Evolutionary conservation across 2,888 invertebrate genomes (phyloP).

Genomic region (Molanna angustata): DNA sequence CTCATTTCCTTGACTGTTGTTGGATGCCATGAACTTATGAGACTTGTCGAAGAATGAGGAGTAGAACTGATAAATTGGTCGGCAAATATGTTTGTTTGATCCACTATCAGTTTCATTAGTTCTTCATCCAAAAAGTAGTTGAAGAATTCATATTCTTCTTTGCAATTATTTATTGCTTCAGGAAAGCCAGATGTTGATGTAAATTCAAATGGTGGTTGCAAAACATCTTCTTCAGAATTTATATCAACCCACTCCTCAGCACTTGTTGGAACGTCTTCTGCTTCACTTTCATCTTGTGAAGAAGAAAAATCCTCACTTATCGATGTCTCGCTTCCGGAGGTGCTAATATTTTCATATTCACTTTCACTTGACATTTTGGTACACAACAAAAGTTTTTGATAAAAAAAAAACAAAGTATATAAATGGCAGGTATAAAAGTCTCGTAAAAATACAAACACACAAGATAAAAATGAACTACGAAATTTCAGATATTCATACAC

Average conservation of each 20-base stretch:
- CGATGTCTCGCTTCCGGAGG: slow-evolving; percentile 19
- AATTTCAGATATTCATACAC: background rate
- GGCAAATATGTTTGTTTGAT: slow-evolving; percentile 1
- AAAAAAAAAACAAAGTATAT: background rate
- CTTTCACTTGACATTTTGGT: slow-evolving; percentile 5
- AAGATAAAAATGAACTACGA: too few relatives aligned
- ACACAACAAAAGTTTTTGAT: background rate
- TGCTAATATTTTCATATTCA: slow-evolving; percentile 18
- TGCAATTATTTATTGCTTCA: slow-evolving; percentile 45
- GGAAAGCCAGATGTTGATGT: slow-evolving; percentile 58
- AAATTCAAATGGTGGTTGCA: slow-evolving; percentile 48
- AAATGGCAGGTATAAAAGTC: background rate
- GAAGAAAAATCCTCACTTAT: slow-evolving; percentile 12
- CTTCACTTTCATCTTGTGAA: slow-evolving; percentile 10
- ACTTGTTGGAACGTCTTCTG: slow-evolving; percentile 7
- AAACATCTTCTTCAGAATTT: background rate
- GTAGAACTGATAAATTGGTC: slow-evolving; percentile 1
- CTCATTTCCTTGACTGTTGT: slow-evolving; percentile 12
- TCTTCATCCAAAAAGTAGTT: slow-evolving; percentile 9
- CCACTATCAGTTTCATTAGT: slow-evolving; percentile 1
- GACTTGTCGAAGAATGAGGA: background rate
- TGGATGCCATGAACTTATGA: slow-evolving; percentile 5
- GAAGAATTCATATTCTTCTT: slow-evolving; percentile 6
- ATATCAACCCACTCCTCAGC: slow-evolving; percentile 8
- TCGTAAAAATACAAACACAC: background rate